Percentiles rank a stretch among this genome's conserved stretches.
Evolutionary conservation across 2,113 vertebrate species (phyloP).

Genomic region (Tautogolabrus adspersus): DNA sequence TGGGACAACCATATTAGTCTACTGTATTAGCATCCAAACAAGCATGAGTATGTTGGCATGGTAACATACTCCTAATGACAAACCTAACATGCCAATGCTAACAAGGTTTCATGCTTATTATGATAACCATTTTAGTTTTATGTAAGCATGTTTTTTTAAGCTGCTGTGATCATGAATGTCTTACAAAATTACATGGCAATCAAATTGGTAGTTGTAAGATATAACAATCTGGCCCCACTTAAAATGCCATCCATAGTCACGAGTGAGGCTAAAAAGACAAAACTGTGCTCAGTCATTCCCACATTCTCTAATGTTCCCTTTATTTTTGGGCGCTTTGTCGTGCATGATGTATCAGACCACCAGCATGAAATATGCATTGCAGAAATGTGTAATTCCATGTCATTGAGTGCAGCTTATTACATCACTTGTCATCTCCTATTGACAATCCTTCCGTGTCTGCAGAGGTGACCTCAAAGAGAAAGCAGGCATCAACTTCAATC

Average conservation of each 20-base stretch:
- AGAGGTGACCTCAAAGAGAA: slow-evolving; percentile 76
- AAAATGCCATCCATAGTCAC: neutral
- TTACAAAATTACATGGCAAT: neutral
- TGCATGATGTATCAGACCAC: slow-evolving; percentile 50
- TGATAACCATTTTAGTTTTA: neutral
- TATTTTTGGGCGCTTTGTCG: slow-evolving; percentile 36
- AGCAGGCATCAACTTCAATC: slow-evolving; percentile 59
- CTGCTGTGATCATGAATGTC: neutral
- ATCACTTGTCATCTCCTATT: slow-evolving; percentile 59
- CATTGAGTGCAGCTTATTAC: slow-evolving; percentile 55
- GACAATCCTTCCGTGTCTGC: slow-evolving; percentile 43
- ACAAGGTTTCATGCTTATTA: neutral
- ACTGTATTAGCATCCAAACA: no score
- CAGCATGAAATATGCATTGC: slow-evolving; percentile 69
- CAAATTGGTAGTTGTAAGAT: neutral
- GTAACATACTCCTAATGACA: neutral
- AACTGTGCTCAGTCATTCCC: slow-evolving; percentile 4
- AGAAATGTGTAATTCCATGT: slow-evolving; percentile 57
- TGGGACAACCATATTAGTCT: neutral
- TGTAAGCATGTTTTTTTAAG: neutral
- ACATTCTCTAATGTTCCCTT: slow-evolving; percentile 9
- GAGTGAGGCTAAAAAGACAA: slow-evolving; percentile 6
- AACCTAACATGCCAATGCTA: neutral
- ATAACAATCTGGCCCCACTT: slow-evolving; percentile 6
- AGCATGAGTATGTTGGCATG: neutral